Base-by-base conservation (phyloP, 2,113 vertebrate genomes). In the Haliaeetus leucogaster region DNA sequence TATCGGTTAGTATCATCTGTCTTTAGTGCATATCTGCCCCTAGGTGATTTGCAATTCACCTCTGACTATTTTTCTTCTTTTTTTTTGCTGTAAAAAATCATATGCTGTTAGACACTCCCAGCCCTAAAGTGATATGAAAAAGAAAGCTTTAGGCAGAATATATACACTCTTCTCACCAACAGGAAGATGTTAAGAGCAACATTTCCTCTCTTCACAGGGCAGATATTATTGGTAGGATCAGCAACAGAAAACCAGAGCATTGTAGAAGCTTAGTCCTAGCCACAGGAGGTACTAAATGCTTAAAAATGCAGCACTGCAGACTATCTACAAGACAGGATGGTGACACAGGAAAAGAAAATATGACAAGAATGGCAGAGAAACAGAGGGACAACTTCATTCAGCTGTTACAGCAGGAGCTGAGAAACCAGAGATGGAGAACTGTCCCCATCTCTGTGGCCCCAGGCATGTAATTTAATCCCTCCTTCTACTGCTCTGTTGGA, bases 341-440 rank as follows among this genome's bases (percentile, higher is more conserved):
- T 76, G 65, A 74, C 47, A 50, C 8, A 32, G 34, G 27, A 78
- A 88, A 81, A 83, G 30, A 90, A 95, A 96, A 80, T 71, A 90
- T 36, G 11, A 61, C 53, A 91, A 73, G 76, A 92, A 90, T 86
- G 66, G 38, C 38, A 71, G 53, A 73, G 65, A 94, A 92, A 92
- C 27, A 83, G 61, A 84, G 23, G 7, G 34, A 21, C 9, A 50
- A 80, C 47, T 91, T 82, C 61, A 65, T 77, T 92, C 85, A 84
- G 66, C 53, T 86, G 66, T 82, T 74, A 58, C 38, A 71, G 38
- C 30, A 89, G 73, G 30, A 6, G 2, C 56, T 86, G 48, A 86
- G 93, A 96, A 95, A 91, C n/a, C 58, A 92, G 87, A 94, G 76
- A 67, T 47, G 30, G 27, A 79, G 53, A 93, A 67, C 52, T 94